These are phyloP conservation scores for Poecile atricapillus DNA, from an alignment of 2,113 vertebrate genomes.

Conservation along the genomic window DNA sequence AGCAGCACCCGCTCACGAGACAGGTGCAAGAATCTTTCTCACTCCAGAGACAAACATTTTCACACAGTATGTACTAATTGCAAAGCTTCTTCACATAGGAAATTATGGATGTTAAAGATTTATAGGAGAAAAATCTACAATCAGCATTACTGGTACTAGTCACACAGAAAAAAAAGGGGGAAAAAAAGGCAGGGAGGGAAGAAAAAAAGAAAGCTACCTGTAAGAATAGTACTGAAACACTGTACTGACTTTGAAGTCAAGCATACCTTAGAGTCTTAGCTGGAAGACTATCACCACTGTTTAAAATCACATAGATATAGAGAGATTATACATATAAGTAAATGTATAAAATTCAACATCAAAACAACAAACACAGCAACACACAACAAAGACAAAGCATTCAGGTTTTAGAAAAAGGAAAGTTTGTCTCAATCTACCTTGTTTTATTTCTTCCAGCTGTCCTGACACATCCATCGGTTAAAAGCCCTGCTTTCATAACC, in stretches of 20 bases:
- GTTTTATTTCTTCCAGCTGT: slow-evolving; percentile 30
- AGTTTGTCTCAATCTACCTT: slow-evolving; percentile 6
- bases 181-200: background rate
- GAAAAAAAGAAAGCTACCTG: background rate
- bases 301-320: background rate
- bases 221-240: background rate
- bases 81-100: background rate
- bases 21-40: background rate
- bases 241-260: background rate
- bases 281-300: background rate
- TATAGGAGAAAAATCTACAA: background rate
- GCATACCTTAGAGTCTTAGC: background rate
- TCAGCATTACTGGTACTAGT: background rate
- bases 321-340: background rate
- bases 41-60: background rate
- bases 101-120: background rate
- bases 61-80: background rate
- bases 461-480: background rate
- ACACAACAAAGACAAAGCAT: slow-evolving; percentile 1
- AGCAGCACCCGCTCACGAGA: background rate
- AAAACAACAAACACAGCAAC: background rate
- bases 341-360: background rate
- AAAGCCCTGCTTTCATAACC: background rate
- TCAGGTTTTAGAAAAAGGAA: background rate
- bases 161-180: background rate